Evolutionary conservation across 2,797 vertebrate species (phyloP), one percentile per base, ranked within the genome.

Genomic region (Rhinophrynus dorsalis): DNA sequence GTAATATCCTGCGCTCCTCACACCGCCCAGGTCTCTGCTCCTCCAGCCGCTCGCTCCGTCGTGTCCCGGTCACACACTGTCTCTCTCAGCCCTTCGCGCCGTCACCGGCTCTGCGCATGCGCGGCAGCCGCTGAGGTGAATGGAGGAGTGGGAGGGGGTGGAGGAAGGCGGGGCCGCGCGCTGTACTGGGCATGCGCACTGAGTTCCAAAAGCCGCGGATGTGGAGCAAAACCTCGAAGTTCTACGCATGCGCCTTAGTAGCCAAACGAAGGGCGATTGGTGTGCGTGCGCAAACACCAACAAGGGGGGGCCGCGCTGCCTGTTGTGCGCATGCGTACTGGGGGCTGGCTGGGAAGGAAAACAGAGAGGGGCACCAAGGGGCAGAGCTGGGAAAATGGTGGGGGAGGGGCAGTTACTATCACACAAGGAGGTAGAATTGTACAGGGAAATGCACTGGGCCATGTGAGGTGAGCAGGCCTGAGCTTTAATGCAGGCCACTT

Each of bases 121-220:
- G 68, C 68, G 59, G 11, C 68, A 21, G 27, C n/a, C 59, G 20
- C 59, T 57, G 59, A 64, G 59, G 51, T 64, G 68, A 71, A 71
- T 71, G 68, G 68, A 51, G 59, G 64, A 42, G 40, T 64, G 68
- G 57, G 67, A 57, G 57, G 66, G 55, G 66, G 55, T 51, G 67
- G 57, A 12, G 75, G 79, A 79, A 47, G 78, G 78, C 74, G 69
- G 78, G 75, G 63, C 15, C 50, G 38, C 4, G 1, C 10, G 3
- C 42, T 21, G 42, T 21, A 6, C 6, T 26, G 50, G 48, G 29
- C 67, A 33, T 12, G 67, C 67, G 67, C 38, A 2, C 10, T 26
- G 1, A 5, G 9, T 6, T 10, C 2, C 1, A 20, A 8, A 13
- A 3, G 20, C 21, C 47, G 47, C 21, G 47, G 20, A 10, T 17